Evolutionary conservation across 2,113 vertebrate genomes (phyloP), one percentile per base, ranked within the genome.

Genomic region (Lepisosteus osseus): DNA sequence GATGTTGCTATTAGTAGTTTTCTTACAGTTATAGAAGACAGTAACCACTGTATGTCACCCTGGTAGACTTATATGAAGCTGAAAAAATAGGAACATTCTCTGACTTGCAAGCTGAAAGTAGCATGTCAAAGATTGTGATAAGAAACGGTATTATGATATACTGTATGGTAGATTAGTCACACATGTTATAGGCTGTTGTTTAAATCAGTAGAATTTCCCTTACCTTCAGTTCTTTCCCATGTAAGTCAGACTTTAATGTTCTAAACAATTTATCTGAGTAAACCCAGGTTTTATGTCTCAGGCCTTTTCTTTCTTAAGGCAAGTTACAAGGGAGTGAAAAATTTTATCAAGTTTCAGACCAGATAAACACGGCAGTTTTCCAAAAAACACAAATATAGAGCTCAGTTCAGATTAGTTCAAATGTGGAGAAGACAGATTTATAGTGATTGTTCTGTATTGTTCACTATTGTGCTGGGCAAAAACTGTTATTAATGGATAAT

Each of bases 111-210:
- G 66, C 45, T 9, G 7, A 15, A 54, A 45, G 17, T 54, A 54
- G 51, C 66, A 47, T 40, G 51, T 54, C 66, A 54, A 68, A 68
- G 66, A 17, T 40, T 11, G 54, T 54, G 45, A 68, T 68, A 17
- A 51, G 51, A 68, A 68, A 68, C 15, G 51, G 45, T 47, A 29
- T 7, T 29, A n/a, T 68, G 6, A 51, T 54, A 17, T 45, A 29
- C 29, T 29, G 29, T 29, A 54, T 12, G n/a, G 44, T 67, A 43
- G n/a, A 54, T 54, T 15, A 47, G 44, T 54, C 14, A 15, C 65
- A 17, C 14, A 54, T 67, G 65, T 15, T 17, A 7, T 17, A 67
- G 47, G 15, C 6, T 54, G 51, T 65, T 65, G 64, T 65, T 44
- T 65, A 43, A 65, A 65, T 65, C 44, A 43, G 41, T 6, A 44